Evolutionary conservation across 2,888 invertebrate species (phyloP), one percentile per base, ranked within the genome.

Genomic region (Vesta saturnalis): DNA sequence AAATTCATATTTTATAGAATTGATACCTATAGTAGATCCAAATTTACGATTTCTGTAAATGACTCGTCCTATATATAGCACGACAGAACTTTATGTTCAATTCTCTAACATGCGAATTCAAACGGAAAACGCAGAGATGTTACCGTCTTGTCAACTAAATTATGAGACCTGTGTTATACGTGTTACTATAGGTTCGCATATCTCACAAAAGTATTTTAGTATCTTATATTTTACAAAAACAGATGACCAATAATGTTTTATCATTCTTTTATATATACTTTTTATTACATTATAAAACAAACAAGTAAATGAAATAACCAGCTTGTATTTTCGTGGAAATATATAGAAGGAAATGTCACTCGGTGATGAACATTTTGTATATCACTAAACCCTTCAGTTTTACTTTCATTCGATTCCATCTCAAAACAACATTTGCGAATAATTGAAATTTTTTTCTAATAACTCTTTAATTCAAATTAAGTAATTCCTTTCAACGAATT

Each of bases 91-190:
- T 71, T 71, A 71, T 71, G 68, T 71, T 68, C 71, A 71, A 71
- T 71, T 71, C 71, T 68, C 71, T 68, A 71, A 68, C 71, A 71
- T 68, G 64, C 66, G 68, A 64, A 68, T 68, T 71, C 68, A 68
- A 68, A 68, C 64, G 64, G 60, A 64, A 68, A 68, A 68, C 68
- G 60, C 60, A 62, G 58, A 67, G 64, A 68, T 68, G 68, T 68
- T 68, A 68, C 68, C 67, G 64, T 64, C 68, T 39, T 68, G 68
- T 68, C 68, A 68, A 68, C 68, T 68, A 68, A 68, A 68, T 68
- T 68, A 68, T 68, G 64, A 68, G 64, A 56, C 68, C 60, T 59
- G 63, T 60, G 64, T 55, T 60, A 64, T 68, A 64, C 60, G 60
- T 60, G 60, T 68, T 68, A 62, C 68, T 68, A 68, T 68, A 68